Evolutionary conservation across 2,888 invertebrate species (phyloP), one percentile per base, ranked within the genome.

Genomic region (Lycophotia porphyrea): DNA sequence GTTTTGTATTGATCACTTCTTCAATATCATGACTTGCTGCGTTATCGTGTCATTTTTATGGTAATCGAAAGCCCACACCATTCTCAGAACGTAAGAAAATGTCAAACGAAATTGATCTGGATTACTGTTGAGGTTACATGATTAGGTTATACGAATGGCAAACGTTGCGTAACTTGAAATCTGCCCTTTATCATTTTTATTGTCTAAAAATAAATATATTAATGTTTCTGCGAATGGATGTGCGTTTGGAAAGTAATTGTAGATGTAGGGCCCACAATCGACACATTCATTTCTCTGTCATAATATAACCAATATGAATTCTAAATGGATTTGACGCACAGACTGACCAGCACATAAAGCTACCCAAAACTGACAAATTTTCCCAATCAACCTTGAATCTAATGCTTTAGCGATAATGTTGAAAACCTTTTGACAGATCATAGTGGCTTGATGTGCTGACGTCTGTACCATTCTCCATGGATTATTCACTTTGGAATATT

Each of bases 1-100:
- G 83, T 78, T 74, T 39, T 84, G 68, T 84, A 85, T 86, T 73
- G 80, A 88, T 86, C 80, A 87, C 69, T 85, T 74, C 71, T 74
- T 74, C 80, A 71, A 67, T 74, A 86, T 78, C 76, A 77, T 58
- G 64, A 80, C 65, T 65, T 84, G 81, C 76, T 75, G 34, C 67
- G 76, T 80, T 81, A 84, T 81, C 68, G 42, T 61, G 65, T 27
- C 44, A 76, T 76, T 76, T 78, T 85, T 77, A 76, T 76, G 70
- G 44, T 72, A 82, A 77, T 64, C 42, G 49, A 74, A 77, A 60
- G 60, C 74, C 69, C 52, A 80, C 75, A 61, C 74, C 44, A 66
- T 86, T 82, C 73, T 71, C 74, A 65, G 76, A 69, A 84, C 58
- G 52, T 71, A 64, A 60, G 69, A 75, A 75, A 79, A 84, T 84